Base-by-base conservation (phyloP, 2,888 invertebrate species). In the Parelbella ahira region DNA sequence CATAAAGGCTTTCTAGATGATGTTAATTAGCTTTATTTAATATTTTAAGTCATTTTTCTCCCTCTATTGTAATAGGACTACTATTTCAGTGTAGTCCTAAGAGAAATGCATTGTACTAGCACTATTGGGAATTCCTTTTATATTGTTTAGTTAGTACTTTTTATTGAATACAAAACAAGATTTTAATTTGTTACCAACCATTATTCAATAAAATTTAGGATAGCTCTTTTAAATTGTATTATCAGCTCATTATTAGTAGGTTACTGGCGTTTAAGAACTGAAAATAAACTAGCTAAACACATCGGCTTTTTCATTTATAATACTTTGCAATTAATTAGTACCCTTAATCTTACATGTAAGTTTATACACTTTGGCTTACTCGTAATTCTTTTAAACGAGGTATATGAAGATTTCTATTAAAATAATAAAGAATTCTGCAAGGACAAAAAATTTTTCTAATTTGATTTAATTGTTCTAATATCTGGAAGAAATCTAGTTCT, bases 261-360 rank as follows among this genome's bases (percentile, higher is more conserved):
- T 80, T 83, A 84, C 79, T 80, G 83, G 86, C 87, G 82, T 80
- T 82, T 87, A 87, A 84, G 87, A 87, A 87, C 87, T 87, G 87
- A 87, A 77, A 86, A 86, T 83, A 84, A 87, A 86, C 72, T 84
- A 87, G 84, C 81, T 84, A 84, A 84, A 86, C 77, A 82, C 72
- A 41, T 51, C 72, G 58, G 57, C n/a, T n/a, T 61, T 68, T 64
- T n/a, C 37, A 24, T 21, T 34, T 30, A 10, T 7, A 5, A 27
- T n/a, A n/a, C n/a, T n/a, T n/a, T n/a, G n/a, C n/a, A n/a, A n/a
- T n/a, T n/a, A n/a, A n/a, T n/a, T n/a, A n/a, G n/a, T n/a, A n/a
- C n/a, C n/a, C n/a, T n/a, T n/a, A n/a, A n/a, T n/a, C n/a, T n/a
- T n/a, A n/a, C n/a, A n/a, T n/a, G n/a, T n/a, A n/a, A n/a, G n/a